Evolutionary conservation across 64 coral and sea anemone species (phyloP), one percentile per base, ranked within the genome.

Genomic region (Hydrozoanthus tunicans): DNA sequence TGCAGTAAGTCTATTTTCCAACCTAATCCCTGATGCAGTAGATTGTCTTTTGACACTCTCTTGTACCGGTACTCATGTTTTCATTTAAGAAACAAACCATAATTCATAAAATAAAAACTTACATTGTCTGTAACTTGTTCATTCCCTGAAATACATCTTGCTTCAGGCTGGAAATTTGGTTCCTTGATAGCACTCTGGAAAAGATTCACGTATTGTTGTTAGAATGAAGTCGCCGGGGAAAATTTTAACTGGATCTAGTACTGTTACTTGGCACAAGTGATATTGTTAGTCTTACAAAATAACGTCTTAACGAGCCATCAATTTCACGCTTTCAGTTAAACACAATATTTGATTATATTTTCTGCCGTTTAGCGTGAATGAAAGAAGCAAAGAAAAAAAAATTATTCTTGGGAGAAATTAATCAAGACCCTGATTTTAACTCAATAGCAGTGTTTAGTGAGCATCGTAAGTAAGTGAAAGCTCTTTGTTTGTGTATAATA

Each of bases 111-210:
- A 11, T 15, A 8, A 52, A 86, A 70, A 86, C 83, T 86, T 86
- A 88, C 84, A 88, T 73, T 88, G 74, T 70, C 54, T 55, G 56
- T 62, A 88, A 57, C 53, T 74, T 73, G 13, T 67, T 58, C 55
- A 88, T 51, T 61, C 68, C 84, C 15, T 88, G 84, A 58, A 88
- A 88, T 5, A 57, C 84, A 73, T 74, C 74, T 59, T 59, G 84
- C 70, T 88, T 67, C 68, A 88, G 23, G 74, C 55, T 60, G 5
- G 84, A 74, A 74, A 88, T 88, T 11, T 61, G 9, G 69, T 88
- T 88, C 8, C 69, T 32, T 75, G 84, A 32, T 75, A 88, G 53
- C 25, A 88, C 23, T 53, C 84, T 88, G 68, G 17, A 75, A 72
- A 56, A 86, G 8, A 74, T 74, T 8, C 25, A 59, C 8, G 15